Conservation (phyloP, 2,888 invertebrate genomes). For the Pyrrhia umbra region DNA sequence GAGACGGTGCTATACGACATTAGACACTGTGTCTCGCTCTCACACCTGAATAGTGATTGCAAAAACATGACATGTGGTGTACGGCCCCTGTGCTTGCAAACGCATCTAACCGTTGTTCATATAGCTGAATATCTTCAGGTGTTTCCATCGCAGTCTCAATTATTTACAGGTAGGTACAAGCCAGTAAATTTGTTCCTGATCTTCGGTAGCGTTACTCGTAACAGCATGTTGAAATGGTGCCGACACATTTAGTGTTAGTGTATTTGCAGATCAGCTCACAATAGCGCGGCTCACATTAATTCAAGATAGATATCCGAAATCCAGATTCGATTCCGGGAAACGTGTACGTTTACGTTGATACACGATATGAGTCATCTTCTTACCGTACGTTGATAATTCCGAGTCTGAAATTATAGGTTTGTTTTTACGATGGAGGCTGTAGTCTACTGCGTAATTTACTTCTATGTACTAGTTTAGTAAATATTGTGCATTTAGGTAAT, state of each 20-base stretch:
- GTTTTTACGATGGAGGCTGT: not conserved
- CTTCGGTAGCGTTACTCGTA: not conserved
- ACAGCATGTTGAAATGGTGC: conserved; percentile 11
- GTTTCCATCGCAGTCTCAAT: not conserved
- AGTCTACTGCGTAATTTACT: not conserved
- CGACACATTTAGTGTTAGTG: conserved; percentile 31
- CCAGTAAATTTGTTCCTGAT: not conserved
- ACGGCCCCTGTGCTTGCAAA: no score
- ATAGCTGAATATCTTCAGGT: not conserved
- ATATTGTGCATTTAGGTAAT: no score
- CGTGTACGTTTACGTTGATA: conserved; percentile 14
- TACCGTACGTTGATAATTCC: conserved; percentile 16
- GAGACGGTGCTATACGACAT: no score
- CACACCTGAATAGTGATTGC: no score
- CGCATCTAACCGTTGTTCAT: no score
- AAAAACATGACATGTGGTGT: no score
- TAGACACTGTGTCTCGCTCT: no score
- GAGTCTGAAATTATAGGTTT: conserved; percentile 1
- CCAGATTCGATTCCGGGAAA: conserved; percentile 46
- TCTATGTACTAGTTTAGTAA: no score
- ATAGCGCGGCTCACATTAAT: conserved; percentile 21
- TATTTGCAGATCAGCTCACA: conserved; percentile 27
- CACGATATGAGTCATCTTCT: conserved; percentile 33
- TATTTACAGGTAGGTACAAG: not conserved
- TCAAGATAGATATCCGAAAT: conserved; percentile 48